A percentile compares a stretch with the other conserved stretches of the same genome.
Evolutionary conservation across 2,888 invertebrate genomes (phyloP).

Genomic region (Brenthis hecate): DNA sequence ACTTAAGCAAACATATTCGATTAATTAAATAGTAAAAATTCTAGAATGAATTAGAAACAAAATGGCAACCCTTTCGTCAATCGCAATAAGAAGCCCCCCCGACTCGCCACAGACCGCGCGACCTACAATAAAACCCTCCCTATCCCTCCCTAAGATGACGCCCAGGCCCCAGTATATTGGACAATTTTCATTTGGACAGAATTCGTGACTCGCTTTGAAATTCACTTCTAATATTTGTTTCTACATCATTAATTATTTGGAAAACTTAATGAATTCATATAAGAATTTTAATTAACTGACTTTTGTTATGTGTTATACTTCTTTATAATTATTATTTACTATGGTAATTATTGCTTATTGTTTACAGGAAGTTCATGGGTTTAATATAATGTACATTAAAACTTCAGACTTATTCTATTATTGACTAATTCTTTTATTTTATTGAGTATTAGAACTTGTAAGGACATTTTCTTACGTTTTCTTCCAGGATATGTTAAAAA

Average conservation of each 20-base stretch:
- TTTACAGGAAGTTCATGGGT: too few species aligned
- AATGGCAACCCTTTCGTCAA: slow-evolving; percentile 65
- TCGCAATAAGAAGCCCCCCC: slow-evolving; percentile 71
- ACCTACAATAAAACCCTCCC: slow-evolving; percentile 72
- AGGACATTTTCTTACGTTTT: too few species aligned
- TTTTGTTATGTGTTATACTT: too few species aligned
- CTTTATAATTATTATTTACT: too few species aligned
- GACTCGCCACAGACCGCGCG: slow-evolving; percentile 61
- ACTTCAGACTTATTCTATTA: too few species aligned
- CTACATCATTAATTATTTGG: slow-evolving; percentile 10
- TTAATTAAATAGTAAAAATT: background rate
- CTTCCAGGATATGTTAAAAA: too few species aligned
- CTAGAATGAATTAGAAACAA: slow-evolving; percentile 36
- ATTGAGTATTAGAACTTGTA: too few species aligned
- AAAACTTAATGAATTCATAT: background rate
- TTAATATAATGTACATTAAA: too few species aligned
- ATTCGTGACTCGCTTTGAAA: slow-evolving; percentile 71
- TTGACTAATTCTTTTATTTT: too few species aligned
- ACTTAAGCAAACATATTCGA: background rate
- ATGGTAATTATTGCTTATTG: too few species aligned
- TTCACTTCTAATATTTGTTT: slow-evolving; percentile 46
- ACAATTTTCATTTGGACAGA: slow-evolving; percentile 67
- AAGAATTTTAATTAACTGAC: background rate
- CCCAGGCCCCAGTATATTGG: slow-evolving; percentile 68
- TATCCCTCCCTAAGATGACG: slow-evolving; percentile 69